Conservation (phyloP, 2,888 invertebrate genomes). For the Corbicula japonica region DNA sequence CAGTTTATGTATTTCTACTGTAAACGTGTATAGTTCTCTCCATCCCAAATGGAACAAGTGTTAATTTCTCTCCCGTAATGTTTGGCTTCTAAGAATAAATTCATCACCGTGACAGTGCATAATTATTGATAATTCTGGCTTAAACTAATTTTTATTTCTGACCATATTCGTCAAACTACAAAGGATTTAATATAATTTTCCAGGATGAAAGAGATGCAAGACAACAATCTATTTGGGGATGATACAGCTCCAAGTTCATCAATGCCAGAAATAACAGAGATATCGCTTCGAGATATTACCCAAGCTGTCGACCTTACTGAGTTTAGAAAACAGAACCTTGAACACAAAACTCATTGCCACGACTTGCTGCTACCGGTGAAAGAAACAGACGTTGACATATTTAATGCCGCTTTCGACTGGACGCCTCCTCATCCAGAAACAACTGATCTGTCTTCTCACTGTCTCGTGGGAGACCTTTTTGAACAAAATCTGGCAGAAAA, state of each 20-base stretch:
- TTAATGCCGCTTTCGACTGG: slow-evolving; percentile 40
- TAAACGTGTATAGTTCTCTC: too few relatives aligned
- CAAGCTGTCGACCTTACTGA: slow-evolving; percentile 75
- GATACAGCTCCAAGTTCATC: slow-evolving; percentile 67
- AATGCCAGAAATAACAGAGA: slow-evolving; percentile 76
- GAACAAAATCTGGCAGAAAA: too few relatives aligned
- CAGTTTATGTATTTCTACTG: too few relatives aligned
- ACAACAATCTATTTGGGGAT: slow-evolving; percentile 78
- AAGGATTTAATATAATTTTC: too few relatives aligned
- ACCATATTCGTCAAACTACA: too few relatives aligned
- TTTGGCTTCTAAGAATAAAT: too few relatives aligned
- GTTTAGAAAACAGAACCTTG: slow-evolving; percentile 64
- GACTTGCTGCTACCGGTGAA: slow-evolving; percentile 32
- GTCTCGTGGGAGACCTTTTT: too few relatives aligned
- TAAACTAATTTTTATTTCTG: too few relatives aligned
- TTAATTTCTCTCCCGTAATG: too few relatives aligned
- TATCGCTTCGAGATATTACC: slow-evolving; percentile 77
- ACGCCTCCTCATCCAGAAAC: slow-evolving; percentile 13
- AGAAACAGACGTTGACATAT: slow-evolving; percentile 39
- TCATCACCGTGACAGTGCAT: too few relatives aligned
- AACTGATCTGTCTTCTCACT: slow-evolving; percentile 9
- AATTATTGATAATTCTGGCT: too few relatives aligned
- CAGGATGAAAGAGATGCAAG: slow-evolving; percentile 82
- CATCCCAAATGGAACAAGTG: too few relatives aligned
- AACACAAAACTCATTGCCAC: slow-evolving; percentile 33